These are phyloP conservation scores for Hypselothyrea guttata DNA, from an alignment of 2,888 invertebrate species.

Conservation along the genomic window DNA sequence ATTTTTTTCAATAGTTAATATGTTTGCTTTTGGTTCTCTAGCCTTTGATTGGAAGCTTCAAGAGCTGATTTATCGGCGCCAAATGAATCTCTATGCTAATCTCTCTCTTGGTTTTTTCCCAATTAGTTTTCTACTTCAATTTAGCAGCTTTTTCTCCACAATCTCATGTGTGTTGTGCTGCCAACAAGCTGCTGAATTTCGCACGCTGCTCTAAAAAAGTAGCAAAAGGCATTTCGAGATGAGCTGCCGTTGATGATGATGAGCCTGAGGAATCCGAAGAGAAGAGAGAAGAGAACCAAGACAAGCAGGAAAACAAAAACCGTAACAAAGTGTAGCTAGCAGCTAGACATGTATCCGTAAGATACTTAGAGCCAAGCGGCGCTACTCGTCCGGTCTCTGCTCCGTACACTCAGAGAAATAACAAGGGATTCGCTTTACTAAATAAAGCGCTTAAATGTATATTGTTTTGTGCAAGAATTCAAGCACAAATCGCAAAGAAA, in stretches of 20 bases:
- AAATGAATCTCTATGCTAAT: too few relatives aligned
- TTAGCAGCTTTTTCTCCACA: not conserved
- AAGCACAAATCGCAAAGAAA: too few relatives aligned
- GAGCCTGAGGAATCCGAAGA: constrained; percentile 20
- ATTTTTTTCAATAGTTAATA: too few relatives aligned
- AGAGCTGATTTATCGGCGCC: too few relatives aligned
- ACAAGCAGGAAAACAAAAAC: constrained; percentile 16
- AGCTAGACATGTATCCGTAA: constrained; percentile 59
- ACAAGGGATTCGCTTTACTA: too few relatives aligned
- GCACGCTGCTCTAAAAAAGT: constrained; percentile 64
- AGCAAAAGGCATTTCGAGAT: constrained; percentile 43
- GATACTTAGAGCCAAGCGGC: constrained; percentile 35
- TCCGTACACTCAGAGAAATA: too few relatives aligned
- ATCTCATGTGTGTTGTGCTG: constrained; percentile 28
- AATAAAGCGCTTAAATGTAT: too few relatives aligned
- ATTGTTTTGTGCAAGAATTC: too few relatives aligned
- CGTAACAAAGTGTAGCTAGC: constrained; percentile 47
- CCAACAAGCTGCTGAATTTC: constrained; percentile 74
- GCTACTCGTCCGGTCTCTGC: not conserved
- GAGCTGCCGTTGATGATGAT: constrained; percentile 21
- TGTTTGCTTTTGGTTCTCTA: too few relatives aligned
- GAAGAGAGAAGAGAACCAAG: constrained; percentile 17
- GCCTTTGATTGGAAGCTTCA: too few relatives aligned
- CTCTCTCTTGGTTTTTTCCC: too few relatives aligned
- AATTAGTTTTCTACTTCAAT: not conserved